Evolutionary conservation across 1,140 invertebrate species (phyloP).

Genomic region (Zophobas atratus): DNA sequence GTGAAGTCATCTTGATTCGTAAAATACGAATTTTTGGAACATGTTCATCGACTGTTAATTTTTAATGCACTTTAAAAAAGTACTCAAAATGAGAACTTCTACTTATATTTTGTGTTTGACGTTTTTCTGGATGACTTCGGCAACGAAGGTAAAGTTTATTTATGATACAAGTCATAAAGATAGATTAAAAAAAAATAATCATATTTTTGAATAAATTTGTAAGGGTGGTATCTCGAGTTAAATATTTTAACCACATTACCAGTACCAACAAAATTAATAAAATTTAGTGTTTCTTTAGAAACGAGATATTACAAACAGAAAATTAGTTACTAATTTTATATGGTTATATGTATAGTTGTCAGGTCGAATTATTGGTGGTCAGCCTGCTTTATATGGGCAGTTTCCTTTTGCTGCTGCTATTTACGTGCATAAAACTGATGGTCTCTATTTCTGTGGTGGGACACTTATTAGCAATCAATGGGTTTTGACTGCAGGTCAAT

Average conservation of each 20-base stretch:
- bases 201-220: no score
- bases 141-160: neutral
- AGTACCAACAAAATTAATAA: no score
- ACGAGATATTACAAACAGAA: neutral
- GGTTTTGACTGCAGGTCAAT: conserved; percentile 15
- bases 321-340: neutral
- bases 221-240: no score
- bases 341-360: no score
- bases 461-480: conserved; percentile 18
- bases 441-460: conserved; percentile 7
- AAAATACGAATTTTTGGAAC: no score
- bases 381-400: neutral
- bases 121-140: neutral
- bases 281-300: no score
- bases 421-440: neutral
- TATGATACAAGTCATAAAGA: no score
- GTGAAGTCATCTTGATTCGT: no score
- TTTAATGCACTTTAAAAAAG: no score
- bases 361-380: neutral
- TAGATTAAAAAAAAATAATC: no score
- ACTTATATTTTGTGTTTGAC: neutral
- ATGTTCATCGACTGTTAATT: no score
- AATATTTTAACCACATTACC: no score
- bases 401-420: conserved; percentile 22
- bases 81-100: neutral